phyloP scores from a whole-genome alignment of 2,113 vertebrate genomes.

The Ochotona princeps region DNA sequence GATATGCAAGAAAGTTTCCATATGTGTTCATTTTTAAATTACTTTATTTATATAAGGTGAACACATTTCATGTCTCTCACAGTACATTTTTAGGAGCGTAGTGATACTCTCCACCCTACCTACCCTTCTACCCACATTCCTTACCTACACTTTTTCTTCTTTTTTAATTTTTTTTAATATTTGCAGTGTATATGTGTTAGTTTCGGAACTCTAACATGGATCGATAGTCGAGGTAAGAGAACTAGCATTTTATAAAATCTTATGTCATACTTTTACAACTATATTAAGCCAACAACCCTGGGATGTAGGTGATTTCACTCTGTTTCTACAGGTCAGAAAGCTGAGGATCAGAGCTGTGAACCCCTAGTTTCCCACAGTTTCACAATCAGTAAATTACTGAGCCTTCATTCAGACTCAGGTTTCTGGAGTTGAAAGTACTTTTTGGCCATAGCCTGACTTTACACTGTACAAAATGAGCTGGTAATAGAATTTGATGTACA shows the following conservation, averaged over 20 bases:
- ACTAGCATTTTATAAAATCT: not conserved
- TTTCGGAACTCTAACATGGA: not conserved
- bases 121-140: too few relatives aligned
- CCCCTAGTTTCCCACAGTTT: not conserved
- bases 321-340: not conserved
- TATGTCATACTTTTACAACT: not conserved
- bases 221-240: not conserved
- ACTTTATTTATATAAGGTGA: too few relatives aligned
- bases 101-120: too few relatives aligned
- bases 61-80: too few relatives aligned
- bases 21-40: not conserved
- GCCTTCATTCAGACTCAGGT: not conserved
- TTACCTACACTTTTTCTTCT: too few relatives aligned
- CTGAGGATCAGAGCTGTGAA: not conserved
- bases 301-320: not conserved
- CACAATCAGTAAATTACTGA: not conserved
- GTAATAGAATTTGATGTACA: not conserved
- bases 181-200: not conserved
- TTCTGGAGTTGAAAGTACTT: not conserved
- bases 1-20: slow-evolving; percentile 45
- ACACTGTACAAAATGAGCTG: not conserved
- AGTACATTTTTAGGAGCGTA: too few relatives aligned
- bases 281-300: not conserved
- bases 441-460: not conserved
- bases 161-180: too few relatives aligned